Evolutionary conservation across 2,113 vertebrate genomes (phyloP), one percentile per base, ranked within the genome.

Genomic region (Morone chrysops): DNA sequence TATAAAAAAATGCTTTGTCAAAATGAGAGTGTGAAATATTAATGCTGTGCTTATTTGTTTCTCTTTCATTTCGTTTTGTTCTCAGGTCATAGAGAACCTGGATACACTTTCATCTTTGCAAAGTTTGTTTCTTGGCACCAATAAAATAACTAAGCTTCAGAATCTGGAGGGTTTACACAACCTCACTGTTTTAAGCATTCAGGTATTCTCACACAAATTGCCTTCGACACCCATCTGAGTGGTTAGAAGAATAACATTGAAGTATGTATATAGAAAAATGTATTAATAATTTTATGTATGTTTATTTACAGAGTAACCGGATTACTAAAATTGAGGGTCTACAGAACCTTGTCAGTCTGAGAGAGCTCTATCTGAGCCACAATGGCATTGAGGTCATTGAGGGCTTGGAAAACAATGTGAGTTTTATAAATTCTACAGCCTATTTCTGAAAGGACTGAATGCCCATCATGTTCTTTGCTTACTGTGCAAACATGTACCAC

Each of bases 351-450:
- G 94, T 96, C 90, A 99, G 96, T 78, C 82, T 99, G 81, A 96
- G 94, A 2, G 98, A 99, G 93, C 89, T 99, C 60, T 99, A 99
- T 90, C 93, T 99, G 87, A 99, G 98, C 94, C 97, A 99, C 94
- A 99, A 99, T 0, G 98, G 98, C 90, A 97, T 99, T 1, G 97
- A 99, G 93, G 96, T 97, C 93, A 97, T 99, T 36, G 98, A 99
- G 84, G 98, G 98, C 75, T 95, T 99, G 92, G 98, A 99, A 87
- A 99, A 96, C 94, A 99, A 99, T 4, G 98, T 99, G 92, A 97
- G 98, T 94, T 11, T 11, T 53, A 45, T 56, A 56, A 79, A 60
- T 68, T n/a, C 51, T 47, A 40, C 38, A 8, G 54, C 17, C 11
- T 20, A 10, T 71, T 22, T 77, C 20, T 72, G 45, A 78, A 76